phyloP scores from a whole-genome alignment of 37 sponge, comb jelly and placozoan genomes.

The Hexactinellida sp. region DNA sequence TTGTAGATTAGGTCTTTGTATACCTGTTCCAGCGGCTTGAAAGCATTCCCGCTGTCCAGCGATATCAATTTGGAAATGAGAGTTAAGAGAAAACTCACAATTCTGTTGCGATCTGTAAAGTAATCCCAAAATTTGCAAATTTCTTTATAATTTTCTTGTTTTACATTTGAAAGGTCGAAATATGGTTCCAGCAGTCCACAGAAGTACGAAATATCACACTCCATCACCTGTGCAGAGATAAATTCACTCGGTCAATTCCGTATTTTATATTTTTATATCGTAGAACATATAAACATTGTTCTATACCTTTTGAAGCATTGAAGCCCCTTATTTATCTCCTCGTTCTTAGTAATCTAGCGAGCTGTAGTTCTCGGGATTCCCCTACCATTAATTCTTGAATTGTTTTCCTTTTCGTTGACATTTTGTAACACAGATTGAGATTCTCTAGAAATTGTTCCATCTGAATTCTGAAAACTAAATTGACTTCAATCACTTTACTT shows the following conservation, averaged over 20 bases:
- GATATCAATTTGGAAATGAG: constrained; percentile 1
- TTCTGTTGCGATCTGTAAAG: constrained; percentile 1
- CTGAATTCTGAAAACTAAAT: not conserved
- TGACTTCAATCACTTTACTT: too few relatives aligned
- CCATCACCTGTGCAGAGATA: not conserved
- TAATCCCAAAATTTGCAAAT: not conserved
- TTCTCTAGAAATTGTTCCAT: too few relatives aligned
- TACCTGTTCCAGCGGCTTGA: constrained; percentile 3
- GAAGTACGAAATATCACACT: constrained; percentile 14
- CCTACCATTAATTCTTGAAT: too few relatives aligned
- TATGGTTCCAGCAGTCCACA: not conserved
- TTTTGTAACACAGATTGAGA: too few relatives aligned
- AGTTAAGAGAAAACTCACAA: constrained; percentile 13
- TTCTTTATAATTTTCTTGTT: constrained; percentile 3
- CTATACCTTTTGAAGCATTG: too few relatives aligned
- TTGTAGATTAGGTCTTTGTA: not conserved
- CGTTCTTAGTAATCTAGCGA: not conserved
- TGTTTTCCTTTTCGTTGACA: too few relatives aligned
- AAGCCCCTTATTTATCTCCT: not conserved
- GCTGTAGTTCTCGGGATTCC: not conserved
- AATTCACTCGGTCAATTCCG: too few relatives aligned
- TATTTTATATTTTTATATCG: too few relatives aligned
- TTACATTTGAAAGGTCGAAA: not conserved
- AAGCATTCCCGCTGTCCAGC: constrained; percentile 3
- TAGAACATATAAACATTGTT: too few relatives aligned